These are phyloP conservation scores for Linepithema humile DNA, from an alignment of 1,140 invertebrate species.

Conservation along the genomic window DNA sequence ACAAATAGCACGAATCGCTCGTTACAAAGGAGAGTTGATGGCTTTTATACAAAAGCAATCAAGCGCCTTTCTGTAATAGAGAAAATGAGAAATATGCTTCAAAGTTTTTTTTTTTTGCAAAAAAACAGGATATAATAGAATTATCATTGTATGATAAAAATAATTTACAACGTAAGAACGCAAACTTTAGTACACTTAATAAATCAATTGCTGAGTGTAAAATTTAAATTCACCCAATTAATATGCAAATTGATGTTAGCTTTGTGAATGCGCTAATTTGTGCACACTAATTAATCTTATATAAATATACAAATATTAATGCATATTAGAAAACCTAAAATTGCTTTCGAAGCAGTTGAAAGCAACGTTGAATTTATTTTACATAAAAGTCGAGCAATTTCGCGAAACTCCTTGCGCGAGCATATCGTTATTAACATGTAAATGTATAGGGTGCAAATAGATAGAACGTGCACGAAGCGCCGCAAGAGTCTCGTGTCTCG, in stretches of 20 bases:
- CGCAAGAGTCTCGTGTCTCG: constrained; percentile 20
- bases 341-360: background rate
- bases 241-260: background rate
- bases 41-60: background rate
- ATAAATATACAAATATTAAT: background rate
- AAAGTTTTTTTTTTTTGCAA: background rate
- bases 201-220: background rate
- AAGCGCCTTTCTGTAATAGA: background rate
- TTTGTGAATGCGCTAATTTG: background rate
- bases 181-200: background rate
- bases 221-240: background rate
- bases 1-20: background rate
- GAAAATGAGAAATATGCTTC: background rate
- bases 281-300: background rate
- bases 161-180: background rate
- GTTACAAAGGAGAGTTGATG: background rate
- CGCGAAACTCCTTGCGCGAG: constrained; percentile 1
- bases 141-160: background rate
- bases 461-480: background rate
- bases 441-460: constrained; percentile 38
- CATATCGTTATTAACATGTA: constrained; percentile 22
- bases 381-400: background rate
- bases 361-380: background rate
- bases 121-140: background rate
- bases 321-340: background rate